A percentile compares a stretch with the other conserved stretches of the same genome.
phyloP scores from a whole-genome alignment of 2,888 invertebrate species.

The Eudasyphora cyanicolor region DNA sequence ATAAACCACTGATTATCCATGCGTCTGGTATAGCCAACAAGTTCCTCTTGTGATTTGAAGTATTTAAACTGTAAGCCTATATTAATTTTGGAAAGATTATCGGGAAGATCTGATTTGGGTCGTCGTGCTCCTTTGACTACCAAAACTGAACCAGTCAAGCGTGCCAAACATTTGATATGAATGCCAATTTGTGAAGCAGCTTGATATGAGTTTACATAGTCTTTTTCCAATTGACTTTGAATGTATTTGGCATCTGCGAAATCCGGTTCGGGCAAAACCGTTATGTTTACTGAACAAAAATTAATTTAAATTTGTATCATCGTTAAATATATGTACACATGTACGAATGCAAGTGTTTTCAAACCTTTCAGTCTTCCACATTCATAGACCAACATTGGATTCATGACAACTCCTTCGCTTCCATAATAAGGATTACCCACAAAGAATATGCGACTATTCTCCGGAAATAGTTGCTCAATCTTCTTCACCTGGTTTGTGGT shows the following conservation, averaged over 20 bases:
- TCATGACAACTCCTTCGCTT: constrained; percentile 86
- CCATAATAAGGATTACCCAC: constrained; percentile 91
- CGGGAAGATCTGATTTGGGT: constrained; percentile 72
- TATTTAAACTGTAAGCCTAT: constrained; percentile 96
- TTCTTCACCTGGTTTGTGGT: constrained; percentile 75
- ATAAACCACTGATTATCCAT: constrained; percentile 89
- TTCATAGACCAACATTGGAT: constrained; percentile 74
- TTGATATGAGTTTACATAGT: constrained; percentile 72
- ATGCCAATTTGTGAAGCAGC: constrained; percentile 81
- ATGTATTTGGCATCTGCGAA: constrained; percentile 69
- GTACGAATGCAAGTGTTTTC: neutral
- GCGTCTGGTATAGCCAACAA: constrained; percentile 91
- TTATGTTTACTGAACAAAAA: constrained; percentile 72
- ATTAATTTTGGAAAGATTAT: constrained; percentile 83
- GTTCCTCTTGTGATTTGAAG: constrained; percentile 88
- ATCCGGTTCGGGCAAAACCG: constrained; percentile 75
- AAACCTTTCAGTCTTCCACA: constrained; percentile 77
- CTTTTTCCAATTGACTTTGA: constrained; percentile 70
- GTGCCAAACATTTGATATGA: constrained; percentile 86
- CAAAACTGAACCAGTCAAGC: constrained; percentile 92
- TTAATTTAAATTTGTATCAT: constrained; percentile 13
- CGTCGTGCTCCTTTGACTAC: constrained; percentile 82
- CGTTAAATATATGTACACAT: neutral
- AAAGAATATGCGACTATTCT: constrained; percentile 87
- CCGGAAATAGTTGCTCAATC: constrained; percentile 84